These are phyloP conservation scores for Onychomys torridus DNA, from an alignment of 2,797 vertebrate species.

Conservation along the genomic window DNA sequence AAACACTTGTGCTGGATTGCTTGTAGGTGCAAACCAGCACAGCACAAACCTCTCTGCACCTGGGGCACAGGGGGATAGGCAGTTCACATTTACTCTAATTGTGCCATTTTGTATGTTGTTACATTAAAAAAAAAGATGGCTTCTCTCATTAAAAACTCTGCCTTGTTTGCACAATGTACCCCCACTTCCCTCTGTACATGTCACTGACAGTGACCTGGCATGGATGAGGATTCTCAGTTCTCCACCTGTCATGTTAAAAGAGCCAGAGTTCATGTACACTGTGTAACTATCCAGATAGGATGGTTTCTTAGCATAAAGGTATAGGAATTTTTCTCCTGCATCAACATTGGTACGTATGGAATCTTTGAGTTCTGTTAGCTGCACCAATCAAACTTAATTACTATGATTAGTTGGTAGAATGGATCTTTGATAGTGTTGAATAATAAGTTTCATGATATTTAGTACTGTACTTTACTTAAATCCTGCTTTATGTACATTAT, in stretches of 20 bases:
- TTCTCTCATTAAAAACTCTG: not conserved
- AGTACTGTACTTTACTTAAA: not conserved
- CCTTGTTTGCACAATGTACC: not conserved
- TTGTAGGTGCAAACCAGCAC: not conserved
- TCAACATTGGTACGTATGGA: not conserved
- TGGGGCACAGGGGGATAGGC: not conserved
- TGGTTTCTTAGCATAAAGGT: not conserved
- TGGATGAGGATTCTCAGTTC: not conserved
- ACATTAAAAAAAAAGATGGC: not conserved
- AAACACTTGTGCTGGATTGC: slow-evolving; percentile 13
- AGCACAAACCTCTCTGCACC: not conserved
- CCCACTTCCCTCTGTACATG: not conserved
- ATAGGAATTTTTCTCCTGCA: not conserved
- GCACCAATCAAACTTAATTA: not conserved
- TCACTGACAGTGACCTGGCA: not conserved
- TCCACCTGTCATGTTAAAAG: not conserved
- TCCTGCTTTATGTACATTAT: not conserved
- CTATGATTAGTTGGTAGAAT: not conserved
- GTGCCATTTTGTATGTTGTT: not conserved
- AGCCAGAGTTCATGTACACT: not conserved
- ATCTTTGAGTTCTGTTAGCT: not conserved
- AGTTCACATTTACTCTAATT: not conserved
- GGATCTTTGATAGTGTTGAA: not conserved
- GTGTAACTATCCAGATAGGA: not conserved
- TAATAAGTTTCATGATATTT: not conserved